Conservation (phyloP, 2,888 invertebrate genomes). For the Drosophila rubida region DNA sequence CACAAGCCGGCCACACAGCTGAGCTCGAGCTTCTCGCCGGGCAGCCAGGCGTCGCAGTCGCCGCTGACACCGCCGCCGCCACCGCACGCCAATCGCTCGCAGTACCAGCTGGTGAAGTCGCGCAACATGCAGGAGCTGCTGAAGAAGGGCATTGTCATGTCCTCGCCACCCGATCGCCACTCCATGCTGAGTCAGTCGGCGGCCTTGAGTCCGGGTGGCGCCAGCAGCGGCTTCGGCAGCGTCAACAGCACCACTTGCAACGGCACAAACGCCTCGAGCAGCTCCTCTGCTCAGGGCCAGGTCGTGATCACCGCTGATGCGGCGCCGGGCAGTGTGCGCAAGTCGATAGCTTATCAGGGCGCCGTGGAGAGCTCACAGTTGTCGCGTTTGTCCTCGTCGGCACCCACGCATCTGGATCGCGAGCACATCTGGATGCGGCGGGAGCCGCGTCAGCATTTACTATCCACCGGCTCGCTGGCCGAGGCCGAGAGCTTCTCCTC, state of each 20-base stretch:
- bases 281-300: slow-evolving; percentile 31
- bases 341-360: slow-evolving; percentile 76
- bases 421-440: slow-evolving; percentile 95
- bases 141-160: slow-evolving; percentile 88
- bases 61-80: slow-evolving; percentile 85
- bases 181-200: slow-evolving; percentile 88
- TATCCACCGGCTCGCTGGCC: slow-evolving; percentile 93
- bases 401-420: slow-evolving; percentile 91
- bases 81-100: slow-evolving; percentile 83
- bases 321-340: slow-evolving; percentile 64
- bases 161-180: slow-evolving; percentile 86
- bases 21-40: slow-evolving; percentile 57
- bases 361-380: slow-evolving; percentile 78
- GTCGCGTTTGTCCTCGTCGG: slow-evolving; percentile 93
- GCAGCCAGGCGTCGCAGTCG: slow-evolving; percentile 86
- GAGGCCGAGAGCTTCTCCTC: slow-evolving; percentile 95
- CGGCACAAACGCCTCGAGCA: slow-evolving; percentile 31
- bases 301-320: slow-evolving; percentile 53
- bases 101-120: slow-evolving; percentile 82
- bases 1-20: slow-evolving; percentile 81
- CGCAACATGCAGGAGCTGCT: slow-evolving; percentile 86
- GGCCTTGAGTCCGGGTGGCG: slow-evolving; percentile 83
- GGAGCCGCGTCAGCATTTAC: slow-evolving; percentile 93
- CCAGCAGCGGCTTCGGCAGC: slow-evolving; percentile 84
- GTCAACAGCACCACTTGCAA: slow-evolving; percentile 60